A percentile compares a stretch with the other conserved stretches of the same genome.
Conservation (phyloP, 64 coral and sea anemone genomes). For the Montipora efflorescens region DNA sequence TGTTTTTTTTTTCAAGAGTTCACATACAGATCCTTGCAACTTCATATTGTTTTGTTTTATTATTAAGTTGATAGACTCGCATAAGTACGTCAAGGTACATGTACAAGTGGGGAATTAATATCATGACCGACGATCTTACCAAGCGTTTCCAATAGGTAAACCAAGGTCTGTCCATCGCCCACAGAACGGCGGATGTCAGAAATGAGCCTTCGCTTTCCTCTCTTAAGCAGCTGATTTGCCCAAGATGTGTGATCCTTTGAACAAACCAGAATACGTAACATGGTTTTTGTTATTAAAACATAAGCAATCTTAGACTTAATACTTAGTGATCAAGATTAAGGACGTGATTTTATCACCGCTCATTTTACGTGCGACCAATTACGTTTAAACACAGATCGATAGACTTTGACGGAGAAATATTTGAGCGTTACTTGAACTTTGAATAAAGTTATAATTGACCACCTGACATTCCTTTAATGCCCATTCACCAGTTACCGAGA, state of each 20-base stretch:
- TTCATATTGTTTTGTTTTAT: slow-evolving; percentile 9
- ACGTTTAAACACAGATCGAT: no score
- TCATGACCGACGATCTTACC: slow-evolving; percentile 39
- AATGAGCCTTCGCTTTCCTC: slow-evolving; percentile 75
- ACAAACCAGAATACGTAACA: not conserved
- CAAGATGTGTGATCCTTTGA: slow-evolving; percentile 86
- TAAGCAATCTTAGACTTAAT: not conserved
- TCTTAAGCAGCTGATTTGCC: slow-evolving; percentile 78
- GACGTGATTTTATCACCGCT: no score
- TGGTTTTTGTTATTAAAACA: not conserved
- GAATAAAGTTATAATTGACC: not conserved
- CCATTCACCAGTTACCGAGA: slow-evolving; percentile 96
- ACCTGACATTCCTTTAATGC: slow-evolving; percentile 92
- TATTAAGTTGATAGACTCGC: not conserved
- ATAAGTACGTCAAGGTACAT: not conserved
- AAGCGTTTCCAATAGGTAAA: slow-evolving; percentile 83
- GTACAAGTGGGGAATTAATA: not conserved
- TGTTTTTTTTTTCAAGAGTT: no score
- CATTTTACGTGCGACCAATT: no score
- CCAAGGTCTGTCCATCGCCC: slow-evolving; percentile 87
- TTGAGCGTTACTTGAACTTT: not conserved
- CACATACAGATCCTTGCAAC: not conserved
- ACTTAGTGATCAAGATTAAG: not conserved
- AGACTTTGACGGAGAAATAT: not conserved
- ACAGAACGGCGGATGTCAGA: slow-evolving; percentile 83